Percentiles rank a stretch among this genome's conserved stretches.
Conservation (phyloP, 2,113 vertebrate species). For the Misgurnus anguillicaudatus region DNA sequence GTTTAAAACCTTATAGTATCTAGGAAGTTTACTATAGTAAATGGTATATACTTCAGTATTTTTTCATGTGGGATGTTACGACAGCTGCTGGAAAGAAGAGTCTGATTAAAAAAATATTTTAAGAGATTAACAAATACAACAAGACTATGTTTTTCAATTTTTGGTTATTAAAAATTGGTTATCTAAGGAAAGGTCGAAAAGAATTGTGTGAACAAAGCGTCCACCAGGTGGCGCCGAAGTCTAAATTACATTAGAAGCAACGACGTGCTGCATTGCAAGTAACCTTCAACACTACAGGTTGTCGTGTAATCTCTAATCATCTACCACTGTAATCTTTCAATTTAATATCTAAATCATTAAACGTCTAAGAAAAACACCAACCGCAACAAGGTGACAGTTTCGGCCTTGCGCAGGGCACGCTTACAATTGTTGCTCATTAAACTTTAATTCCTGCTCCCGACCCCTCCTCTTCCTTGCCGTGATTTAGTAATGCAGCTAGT, state of each 20-base stretch:
- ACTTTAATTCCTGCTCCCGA: slow-evolving; percentile 74
- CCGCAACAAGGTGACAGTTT: slow-evolving; percentile 40
- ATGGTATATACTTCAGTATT: too few species aligned
- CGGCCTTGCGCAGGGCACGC: slow-evolving; percentile 66
- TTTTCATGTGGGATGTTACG: too few species aligned
- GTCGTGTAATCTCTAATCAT: slow-evolving; percentile 13
- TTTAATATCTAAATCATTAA: background rate
- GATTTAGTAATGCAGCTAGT: slow-evolving; percentile 73
- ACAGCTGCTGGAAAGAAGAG: background rate
- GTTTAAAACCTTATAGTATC: too few species aligned
- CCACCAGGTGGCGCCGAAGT: slow-evolving; percentile 71
- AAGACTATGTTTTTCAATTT: background rate
- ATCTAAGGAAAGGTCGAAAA: too few species aligned
- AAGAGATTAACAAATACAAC: background rate
- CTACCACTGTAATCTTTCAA: slow-evolving; percentile 14
- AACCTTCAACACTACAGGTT: slow-evolving; percentile 9
- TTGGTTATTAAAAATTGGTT: too few species aligned
- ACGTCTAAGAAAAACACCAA: slow-evolving; percentile 3
- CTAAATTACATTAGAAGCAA: slow-evolving; percentile 50
- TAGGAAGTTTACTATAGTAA: too few species aligned
- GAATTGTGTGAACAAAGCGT: background rate
- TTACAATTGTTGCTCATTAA: slow-evolving; percentile 82
- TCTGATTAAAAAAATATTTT: background rate
- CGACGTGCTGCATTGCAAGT: slow-evolving; percentile 6
- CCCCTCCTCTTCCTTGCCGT: slow-evolving; percentile 63